Conservation (phyloP, 2,888 invertebrate genomes). For the Creontiades dilutus region DNA sequence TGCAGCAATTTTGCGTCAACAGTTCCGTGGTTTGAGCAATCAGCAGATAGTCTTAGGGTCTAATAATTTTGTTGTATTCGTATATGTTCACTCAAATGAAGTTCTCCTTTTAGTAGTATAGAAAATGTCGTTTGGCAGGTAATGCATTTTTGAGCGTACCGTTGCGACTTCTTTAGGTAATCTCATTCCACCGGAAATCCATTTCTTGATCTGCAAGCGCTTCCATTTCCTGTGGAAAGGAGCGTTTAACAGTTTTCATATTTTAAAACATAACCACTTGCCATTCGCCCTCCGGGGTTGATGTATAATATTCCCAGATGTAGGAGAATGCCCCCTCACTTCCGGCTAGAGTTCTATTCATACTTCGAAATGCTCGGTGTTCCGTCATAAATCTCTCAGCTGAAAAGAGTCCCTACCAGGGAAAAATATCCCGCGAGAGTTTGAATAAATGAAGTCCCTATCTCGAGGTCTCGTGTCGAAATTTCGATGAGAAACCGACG, state of each 20-base stretch:
- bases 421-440: background rate
- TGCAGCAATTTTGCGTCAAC: too few relatives aligned
- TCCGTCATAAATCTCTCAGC: constrained; percentile 11
- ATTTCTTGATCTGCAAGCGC: background rate
- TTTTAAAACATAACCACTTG: background rate
- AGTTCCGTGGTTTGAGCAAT: too few relatives aligned
- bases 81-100: background rate
- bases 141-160: background rate
- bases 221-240: background rate
- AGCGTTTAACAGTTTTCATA: background rate
- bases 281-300: background rate
- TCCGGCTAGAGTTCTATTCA: constrained; percentile 35
- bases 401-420: background rate
- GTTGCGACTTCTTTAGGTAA: background rate
- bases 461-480: constrained; percentile 46
- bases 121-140: background rate
- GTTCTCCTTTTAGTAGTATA: background rate
- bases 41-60: too few relatives aligned
- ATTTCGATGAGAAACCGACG: constrained; percentile 60
- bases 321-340: constrained; percentile 45
- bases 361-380: constrained; percentile 30
- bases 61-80: too few relatives aligned
- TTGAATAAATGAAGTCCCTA: constrained; percentile 45
- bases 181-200: background rate
- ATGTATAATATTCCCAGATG: constrained; percentile 26